Evolutionary conservation across 2,113 vertebrate species (phyloP).

Genomic region (Muscicapa adusta): DNA sequence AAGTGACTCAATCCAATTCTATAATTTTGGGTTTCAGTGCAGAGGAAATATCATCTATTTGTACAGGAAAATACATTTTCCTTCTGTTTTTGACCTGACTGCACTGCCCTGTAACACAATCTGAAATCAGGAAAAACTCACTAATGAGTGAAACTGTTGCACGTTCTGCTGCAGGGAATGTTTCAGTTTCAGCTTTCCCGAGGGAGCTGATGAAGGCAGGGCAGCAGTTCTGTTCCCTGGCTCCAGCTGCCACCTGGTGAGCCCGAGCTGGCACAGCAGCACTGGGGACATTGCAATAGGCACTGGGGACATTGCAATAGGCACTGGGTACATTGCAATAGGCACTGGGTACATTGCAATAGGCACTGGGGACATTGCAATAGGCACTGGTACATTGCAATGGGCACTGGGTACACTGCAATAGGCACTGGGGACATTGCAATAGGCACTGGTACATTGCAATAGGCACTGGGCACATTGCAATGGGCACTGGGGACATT

Average conservation of each 20-base stretch:
- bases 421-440: no score
- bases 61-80: background rate
- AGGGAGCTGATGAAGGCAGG: rapidly evolving
- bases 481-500: no score
- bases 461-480: no score
- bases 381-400: no score
- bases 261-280: background rate
- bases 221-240: background rate
- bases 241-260: conserved; percentile 42
- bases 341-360: rapidly evolving
- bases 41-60: background rate
- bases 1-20: background rate
- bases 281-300: no score
- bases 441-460: no score
- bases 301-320: no score
- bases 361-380: no score
- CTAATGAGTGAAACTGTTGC: background rate
- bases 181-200: rapidly evolving
- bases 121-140: background rate
- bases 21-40: background rate
- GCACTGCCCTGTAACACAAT: background rate
- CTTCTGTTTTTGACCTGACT: background rate
- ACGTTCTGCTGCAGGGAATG: background rate
- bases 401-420: no score
- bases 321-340: rapidly evolving